These are phyloP conservation scores for Erebia epiphron DNA, from an alignment of 2,888 invertebrate genomes.

Conservation along the genomic window DNA sequence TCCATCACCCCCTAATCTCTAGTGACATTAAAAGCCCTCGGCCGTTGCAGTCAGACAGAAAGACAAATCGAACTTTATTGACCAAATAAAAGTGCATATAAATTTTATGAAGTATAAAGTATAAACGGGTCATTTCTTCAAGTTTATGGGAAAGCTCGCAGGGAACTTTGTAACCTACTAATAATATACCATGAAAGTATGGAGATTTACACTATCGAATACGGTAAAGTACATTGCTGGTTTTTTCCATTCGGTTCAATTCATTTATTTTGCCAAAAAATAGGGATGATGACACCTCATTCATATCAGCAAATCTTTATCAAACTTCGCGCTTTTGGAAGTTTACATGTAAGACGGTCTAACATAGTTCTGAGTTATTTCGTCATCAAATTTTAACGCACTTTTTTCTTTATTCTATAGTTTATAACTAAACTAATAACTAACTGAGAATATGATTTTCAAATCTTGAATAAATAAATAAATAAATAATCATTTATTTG, in stretches of 20 bases:
- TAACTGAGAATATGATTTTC: too few relatives aligned
- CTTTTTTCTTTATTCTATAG: too few relatives aligned
- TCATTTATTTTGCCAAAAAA: too few relatives aligned
- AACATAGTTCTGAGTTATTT: too few relatives aligned
- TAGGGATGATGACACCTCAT: too few relatives aligned
- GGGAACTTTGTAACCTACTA: constrained; percentile 59
- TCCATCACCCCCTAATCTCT: constrained; percentile 26
- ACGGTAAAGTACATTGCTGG: constrained; percentile 34
- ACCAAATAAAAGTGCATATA: constrained; percentile 79
- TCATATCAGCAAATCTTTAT: too few relatives aligned
- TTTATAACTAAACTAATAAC: too few relatives aligned
- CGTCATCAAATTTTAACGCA: too few relatives aligned
- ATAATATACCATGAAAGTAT: constrained; percentile 28
- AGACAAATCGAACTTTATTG: constrained; percentile 78
- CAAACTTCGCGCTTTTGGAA: too few relatives aligned
- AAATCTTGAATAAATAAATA: too few relatives aligned
- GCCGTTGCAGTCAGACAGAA: constrained; percentile 56
- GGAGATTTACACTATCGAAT: background rate
- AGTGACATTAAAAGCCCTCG: constrained; percentile 40
- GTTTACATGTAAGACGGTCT: too few relatives aligned
- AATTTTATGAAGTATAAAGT: constrained; percentile 81
- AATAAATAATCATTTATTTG: too few relatives aligned
- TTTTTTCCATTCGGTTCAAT: background rate
- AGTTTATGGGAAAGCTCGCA: constrained; percentile 71
- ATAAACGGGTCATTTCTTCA: constrained; percentile 73